Evolutionary conservation across 2,113 vertebrate species (phyloP).

Genomic region (Coryphaenoides rupestris): DNA sequence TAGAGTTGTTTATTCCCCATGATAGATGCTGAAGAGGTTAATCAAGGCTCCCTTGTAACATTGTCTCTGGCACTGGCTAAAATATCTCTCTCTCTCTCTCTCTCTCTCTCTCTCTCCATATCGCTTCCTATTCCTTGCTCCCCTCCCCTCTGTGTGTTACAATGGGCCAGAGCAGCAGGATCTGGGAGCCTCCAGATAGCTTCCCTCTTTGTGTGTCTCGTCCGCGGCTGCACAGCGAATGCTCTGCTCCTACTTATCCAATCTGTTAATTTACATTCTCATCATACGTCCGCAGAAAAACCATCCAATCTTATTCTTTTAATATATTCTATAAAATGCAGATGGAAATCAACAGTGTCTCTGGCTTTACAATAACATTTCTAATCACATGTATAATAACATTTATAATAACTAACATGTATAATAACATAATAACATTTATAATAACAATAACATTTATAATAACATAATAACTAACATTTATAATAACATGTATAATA

Average conservation of each 20-base stretch:
- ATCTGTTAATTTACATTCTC: no score
- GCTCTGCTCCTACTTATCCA: no score
- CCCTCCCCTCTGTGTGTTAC: slow-evolving; percentile 45
- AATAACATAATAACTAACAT: no score
- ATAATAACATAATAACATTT: no score
- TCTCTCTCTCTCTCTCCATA: not conserved
- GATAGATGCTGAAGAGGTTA: slow-evolving; percentile 55
- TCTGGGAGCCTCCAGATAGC: slow-evolving; percentile 67
- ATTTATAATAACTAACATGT: no score
- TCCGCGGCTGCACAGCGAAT: slow-evolving; percentile 45
- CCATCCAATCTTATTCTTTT: slow-evolving; percentile 9
- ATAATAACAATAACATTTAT: no score
- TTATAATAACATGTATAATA: no score
- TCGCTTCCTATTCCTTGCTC: not conserved
- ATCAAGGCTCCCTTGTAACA: slow-evolving; percentile 63
- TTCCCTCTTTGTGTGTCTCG: slow-evolving; percentile 59
- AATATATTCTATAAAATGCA: slow-evolving; percentile 16
- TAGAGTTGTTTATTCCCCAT: slow-evolving; percentile 9
- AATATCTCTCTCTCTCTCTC: not conserved
- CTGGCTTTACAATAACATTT: not conserved
- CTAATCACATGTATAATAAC: slow-evolving; percentile 20
- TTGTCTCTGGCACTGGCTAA: slow-evolving; percentile 54
- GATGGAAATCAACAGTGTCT: slow-evolving; percentile 28
- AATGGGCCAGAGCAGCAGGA: slow-evolving; percentile 63
- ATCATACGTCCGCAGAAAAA: no score